A percentile compares a stretch with the other conserved stretches of the same genome.
Conservation (phyloP, 2,113 vertebrate species). For the Grus americana region DNA sequence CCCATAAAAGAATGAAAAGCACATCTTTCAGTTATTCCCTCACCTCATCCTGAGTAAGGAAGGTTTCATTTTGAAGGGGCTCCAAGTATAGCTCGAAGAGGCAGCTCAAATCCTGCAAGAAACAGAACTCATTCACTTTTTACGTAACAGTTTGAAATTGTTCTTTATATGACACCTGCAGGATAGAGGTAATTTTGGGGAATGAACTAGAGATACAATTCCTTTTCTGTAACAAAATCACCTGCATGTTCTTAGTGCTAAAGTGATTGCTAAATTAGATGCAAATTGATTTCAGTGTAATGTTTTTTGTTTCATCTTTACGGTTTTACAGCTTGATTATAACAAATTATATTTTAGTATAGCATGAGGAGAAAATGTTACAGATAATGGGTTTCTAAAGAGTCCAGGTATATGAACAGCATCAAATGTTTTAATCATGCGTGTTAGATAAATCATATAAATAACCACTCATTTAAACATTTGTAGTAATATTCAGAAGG, state of each 20-base stretch:
- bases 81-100: conserved; percentile 95
- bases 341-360: background rate
- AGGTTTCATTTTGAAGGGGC: conserved; percentile 93
- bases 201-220: background rate
- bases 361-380: background rate
- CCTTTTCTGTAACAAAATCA: background rate
- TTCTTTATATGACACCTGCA: background rate
- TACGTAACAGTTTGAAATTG: background rate
- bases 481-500: background rate
- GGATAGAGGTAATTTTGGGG: background rate
- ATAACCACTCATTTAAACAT: background rate
- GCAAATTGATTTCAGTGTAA: background rate
- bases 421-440: background rate
- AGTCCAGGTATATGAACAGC: background rate
- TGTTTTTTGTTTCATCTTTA: background rate
- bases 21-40: background rate
- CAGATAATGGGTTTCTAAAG: background rate
- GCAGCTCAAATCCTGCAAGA: conserved; percentile 87
- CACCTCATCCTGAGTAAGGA: conserved; percentile 95
- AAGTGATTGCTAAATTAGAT: background rate
- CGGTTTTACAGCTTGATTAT: background rate
- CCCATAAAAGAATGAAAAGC: background rate
- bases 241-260: background rate
- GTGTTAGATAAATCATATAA: background rate
- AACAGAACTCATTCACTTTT: background rate